These are phyloP conservation scores for Pseudoatta argentina DNA, from an alignment of 1,140 invertebrate genomes.

Conservation along the genomic window DNA sequence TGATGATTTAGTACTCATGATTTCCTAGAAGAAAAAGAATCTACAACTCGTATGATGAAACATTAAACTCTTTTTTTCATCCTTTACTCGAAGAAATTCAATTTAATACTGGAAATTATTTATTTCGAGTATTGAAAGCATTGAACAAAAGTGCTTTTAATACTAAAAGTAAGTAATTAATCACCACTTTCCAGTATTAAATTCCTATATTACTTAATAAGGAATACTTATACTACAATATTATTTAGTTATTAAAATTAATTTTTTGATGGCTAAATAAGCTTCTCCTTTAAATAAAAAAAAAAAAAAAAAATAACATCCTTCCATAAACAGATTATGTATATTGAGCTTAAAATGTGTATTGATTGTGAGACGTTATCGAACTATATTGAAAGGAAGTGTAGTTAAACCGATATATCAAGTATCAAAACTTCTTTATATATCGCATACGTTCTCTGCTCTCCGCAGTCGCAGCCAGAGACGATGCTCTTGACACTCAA, in stretches of 20 bases:
- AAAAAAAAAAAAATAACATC: not conserved
- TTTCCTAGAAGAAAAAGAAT: not conserved
- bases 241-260: not conserved
- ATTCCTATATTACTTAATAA: too few relatives aligned
- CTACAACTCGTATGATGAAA: not conserved
- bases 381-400: not conserved
- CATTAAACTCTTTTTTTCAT: not conserved
- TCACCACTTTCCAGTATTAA: too few relatives aligned
- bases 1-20: too few relatives aligned
- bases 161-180: too few relatives aligned
- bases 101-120: too few relatives aligned
- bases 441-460: conserved; percentile 4
- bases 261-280: not conserved
- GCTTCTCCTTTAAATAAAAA: not conserved
- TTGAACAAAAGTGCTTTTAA: too few relatives aligned
- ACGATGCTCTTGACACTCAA: conserved; percentile 44
- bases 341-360: not conserved
- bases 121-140: too few relatives aligned
- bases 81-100: not conserved
- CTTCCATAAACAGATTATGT: not conserved
- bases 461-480: conserved; percentile 29
- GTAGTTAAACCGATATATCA: conserved; percentile 43
- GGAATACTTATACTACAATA: not conserved
- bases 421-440: conserved; percentile 49
- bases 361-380: not conserved